Base-by-base conservation (phyloP, 92 coral and sea anemone genomes). In the Porites cylindrica region DNA sequence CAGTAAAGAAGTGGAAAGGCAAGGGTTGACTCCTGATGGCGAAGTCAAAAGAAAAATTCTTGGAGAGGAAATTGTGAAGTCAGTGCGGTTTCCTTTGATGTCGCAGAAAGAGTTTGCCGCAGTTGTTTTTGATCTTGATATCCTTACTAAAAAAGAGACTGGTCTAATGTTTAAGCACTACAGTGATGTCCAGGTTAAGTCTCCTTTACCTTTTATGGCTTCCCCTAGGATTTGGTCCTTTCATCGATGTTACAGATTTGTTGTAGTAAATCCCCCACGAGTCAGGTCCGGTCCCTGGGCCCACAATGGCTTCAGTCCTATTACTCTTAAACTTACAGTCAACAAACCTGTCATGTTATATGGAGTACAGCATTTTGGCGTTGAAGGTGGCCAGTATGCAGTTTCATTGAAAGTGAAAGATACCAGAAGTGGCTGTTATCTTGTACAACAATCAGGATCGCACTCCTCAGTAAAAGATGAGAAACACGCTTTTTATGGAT, bases 1-100 rank as follows among this genome's bases (percentile, higher is more conserved):
- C 53, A 88, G 85, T 16, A 70, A 63, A 8, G 61, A 56, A 56
- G 11, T 10, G 1, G 61, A 56, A 56, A 56, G 61, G 61, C 61
- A 56, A 56, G 61, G 95, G 85, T 75, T 92, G 13, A 9, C 82
- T 9, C 85, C 92, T 7, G 76, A 70, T 50, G 16, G 75, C 26
- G 90, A 92, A 5, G 90, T 88, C 47, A 92, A 92, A 70, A 85
- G 86, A 60, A 87, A 93, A 50, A 75, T 66, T 8, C 88, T 89
- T 58, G 85, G 86, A 14, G 89, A 90, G 20, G 79, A 67, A 24
- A 92, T 90, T 0, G 66, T 92, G 16, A 89, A 81, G 32, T 74
- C 85, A 23, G 72, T 92, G 63, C 95, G 95, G 16, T 92, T 92
- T 63, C 95, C 95, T 4, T 79, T 86, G 1, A 92, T 92, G 95